Evolutionary conservation across 2,113 vertebrate species (phyloP).

Genomic region (Mastomys coucha): DNA sequence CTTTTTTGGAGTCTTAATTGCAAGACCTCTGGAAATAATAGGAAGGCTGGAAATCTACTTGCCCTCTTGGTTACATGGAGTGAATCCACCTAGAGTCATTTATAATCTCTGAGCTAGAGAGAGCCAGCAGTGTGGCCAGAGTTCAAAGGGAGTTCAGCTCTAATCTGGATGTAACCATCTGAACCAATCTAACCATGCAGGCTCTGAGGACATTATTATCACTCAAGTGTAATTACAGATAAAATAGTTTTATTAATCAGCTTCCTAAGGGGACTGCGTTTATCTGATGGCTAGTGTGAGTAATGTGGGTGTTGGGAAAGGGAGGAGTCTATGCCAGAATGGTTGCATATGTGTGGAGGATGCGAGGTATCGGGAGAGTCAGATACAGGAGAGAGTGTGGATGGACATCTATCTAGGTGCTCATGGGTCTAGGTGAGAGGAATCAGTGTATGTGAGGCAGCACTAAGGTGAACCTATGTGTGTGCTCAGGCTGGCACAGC

Average conservation of each 20-base stretch:
- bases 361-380: not conserved
- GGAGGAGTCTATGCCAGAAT: not conserved
- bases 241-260: conserved; percentile 83
- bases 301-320: not conserved
- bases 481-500: not conserved
- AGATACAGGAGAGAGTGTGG: not conserved
- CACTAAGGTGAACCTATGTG: no score
- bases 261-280: conserved; percentile 77
- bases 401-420: not conserved
- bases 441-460: accelerated
- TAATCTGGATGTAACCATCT: conserved; percentile 82
- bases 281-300: conserved; percentile 78
- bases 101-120: conserved; percentile 69
- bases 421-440: not conserved
- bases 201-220: conserved; percentile 81
- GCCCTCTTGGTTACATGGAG: not conserved
- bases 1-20: conserved; percentile 28
- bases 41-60: conserved; percentile 49
- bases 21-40: not conserved
- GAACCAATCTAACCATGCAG: conserved; percentile 75
- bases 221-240: conserved; percentile 84
- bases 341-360: not conserved
- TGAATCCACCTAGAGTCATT: conserved; percentile 51
- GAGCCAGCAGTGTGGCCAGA: conserved; percentile 61
- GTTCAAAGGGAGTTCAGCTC: conserved; percentile 82